Base-by-base conservation (phyloP, 2,113 vertebrate species). In the Oophaga pumilio region DNA sequence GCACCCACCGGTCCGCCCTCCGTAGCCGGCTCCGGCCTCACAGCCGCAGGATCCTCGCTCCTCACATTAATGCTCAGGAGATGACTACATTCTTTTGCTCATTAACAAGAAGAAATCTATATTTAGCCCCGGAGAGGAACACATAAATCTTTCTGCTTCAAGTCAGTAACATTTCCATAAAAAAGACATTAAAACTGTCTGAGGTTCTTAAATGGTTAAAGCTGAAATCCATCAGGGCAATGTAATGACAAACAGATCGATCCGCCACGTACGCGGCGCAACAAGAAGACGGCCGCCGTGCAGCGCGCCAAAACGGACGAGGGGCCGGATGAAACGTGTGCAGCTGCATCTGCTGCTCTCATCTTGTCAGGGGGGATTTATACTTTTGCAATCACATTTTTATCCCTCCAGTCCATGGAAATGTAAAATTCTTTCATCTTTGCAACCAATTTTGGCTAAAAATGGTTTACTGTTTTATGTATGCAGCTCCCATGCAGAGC, bases 171-270 rank as follows among this genome's bases (percentile, higher is more conserved):
- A 77, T 76, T 85, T 85, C 33, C 71, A 85, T 76, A 60, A 76
- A 60, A 76, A 85, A 76, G 28, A 60, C 84, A 62, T 85, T 60
- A 76, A 64, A 85, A 57, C 28, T n/a, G 22, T 85, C 56, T 50
- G 9, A 64, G 33, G 84, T 24, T 64, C 71, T 77, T n/a, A 85
- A 85, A 77, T 85, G 84, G 84, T 85, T 85, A 85, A 85, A 22
- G 57, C 84, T 18, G 84, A 77, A 85, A 85, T 85, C 74, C 84
- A 85, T 85, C 84, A 78, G 43, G 43, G 71, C 78, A 77, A 77
- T 85, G 84, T 52, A 64, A 87, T 26, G 73, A 85, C 43, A 85
- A 85, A 85, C 84, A 77, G 74, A 85, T 85, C 84, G 62, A 85
- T 85, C 60, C 74, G 73, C 62, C 52, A 85, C 43, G 52, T 59